Evolutionary conservation across 2,113 vertebrate species (phyloP).

Genomic region (Phylloscopus whistleri): DNA sequence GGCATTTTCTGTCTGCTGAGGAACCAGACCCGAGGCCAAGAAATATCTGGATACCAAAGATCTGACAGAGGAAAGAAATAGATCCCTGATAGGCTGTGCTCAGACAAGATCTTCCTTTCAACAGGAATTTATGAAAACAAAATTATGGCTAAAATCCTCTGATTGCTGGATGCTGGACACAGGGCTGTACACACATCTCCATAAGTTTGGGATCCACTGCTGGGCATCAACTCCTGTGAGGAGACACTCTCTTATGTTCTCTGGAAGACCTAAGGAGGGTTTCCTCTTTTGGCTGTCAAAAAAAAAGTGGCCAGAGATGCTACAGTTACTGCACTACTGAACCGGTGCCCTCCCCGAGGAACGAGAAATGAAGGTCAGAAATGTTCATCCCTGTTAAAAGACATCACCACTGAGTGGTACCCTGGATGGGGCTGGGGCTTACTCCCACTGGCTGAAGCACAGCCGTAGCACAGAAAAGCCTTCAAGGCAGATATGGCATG

Average conservation of each 20-base stretch:
- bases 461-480: background rate
- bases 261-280: background rate
- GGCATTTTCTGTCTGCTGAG: background rate
- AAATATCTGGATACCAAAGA: background rate
- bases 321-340: background rate
- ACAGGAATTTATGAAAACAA: background rate
- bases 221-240: background rate
- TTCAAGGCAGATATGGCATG: background rate
- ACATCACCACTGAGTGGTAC: background rate
- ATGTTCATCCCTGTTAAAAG: background rate
- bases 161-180: background rate
- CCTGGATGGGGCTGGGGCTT: background rate
- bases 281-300: background rate
- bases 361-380: background rate
- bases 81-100: background rate
- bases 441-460: background rate
- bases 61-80: background rate
- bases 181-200: background rate
- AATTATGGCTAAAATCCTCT: background rate
- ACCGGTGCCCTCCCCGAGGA: accelerated
- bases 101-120: background rate
- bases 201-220: background rate
- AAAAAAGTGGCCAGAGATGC: background rate
- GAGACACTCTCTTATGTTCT: background rate
- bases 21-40: background rate